Conservation (phyloP, 1,140 invertebrate species). For the Augochlora pura region DNA sequence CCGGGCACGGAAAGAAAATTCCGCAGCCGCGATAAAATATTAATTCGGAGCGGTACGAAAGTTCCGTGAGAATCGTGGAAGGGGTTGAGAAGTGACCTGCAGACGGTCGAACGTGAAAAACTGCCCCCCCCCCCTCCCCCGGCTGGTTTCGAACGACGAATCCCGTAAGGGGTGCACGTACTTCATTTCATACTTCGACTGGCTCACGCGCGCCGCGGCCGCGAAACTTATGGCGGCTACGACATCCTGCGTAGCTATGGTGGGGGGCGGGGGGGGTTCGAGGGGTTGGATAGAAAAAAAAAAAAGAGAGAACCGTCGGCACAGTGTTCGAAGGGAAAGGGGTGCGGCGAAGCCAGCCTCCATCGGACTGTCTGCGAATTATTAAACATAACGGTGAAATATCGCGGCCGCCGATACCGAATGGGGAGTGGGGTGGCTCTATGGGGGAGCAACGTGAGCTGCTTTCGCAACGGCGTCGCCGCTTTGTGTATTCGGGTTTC, state of each 20-base stretch:
- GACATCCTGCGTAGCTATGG: too few species aligned
- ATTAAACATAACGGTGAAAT: constrained; percentile 67
- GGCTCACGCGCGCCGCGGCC: constrained; percentile 16
- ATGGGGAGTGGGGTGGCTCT: too few species aligned
- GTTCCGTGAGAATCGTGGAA: too few species aligned
- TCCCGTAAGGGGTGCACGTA: constrained; percentile 26
- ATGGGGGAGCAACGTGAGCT: constrained; percentile 42
- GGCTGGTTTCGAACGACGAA: not conserved
- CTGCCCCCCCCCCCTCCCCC: not conserved
- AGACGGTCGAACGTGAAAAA: constrained; percentile 4
- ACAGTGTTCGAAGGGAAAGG: not conserved
- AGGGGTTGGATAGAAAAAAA: not conserved
- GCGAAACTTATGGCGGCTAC: constrained; percentile 41
- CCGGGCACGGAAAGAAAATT: too few species aligned
- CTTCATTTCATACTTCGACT: constrained; percentile 53
- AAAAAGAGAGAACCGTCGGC: too few species aligned
- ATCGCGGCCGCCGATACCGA: constrained; percentile 42
- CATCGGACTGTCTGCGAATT: constrained; percentile 51
- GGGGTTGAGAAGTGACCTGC: not conserved
- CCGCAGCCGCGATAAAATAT: too few species aligned
- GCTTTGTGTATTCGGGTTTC: constrained; percentile 18
- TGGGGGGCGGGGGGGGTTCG: too few species aligned
- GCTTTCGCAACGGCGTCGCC: constrained; percentile 28
- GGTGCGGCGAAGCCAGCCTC: not conserved
- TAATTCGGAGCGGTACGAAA: too few species aligned